Conservation (phyloP, 2,113 vertebrate species). For the Nothobranchius furzeri region DNA sequence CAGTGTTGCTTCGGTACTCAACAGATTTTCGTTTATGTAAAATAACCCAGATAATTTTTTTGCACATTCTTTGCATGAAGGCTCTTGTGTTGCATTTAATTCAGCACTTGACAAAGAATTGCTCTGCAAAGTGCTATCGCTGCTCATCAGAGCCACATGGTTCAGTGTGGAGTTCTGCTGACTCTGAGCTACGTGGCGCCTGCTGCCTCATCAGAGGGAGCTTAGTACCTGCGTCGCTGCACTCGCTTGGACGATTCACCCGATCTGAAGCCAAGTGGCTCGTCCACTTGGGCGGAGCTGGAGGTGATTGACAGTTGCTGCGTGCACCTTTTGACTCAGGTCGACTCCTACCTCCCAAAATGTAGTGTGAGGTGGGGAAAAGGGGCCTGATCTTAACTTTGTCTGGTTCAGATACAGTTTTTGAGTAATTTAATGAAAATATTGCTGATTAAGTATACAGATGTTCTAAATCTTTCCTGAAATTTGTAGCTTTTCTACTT, state of each 20-base stretch:
- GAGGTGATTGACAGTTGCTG: constrained; percentile 56
- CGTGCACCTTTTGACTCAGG: constrained; percentile 48
- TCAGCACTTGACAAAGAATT: constrained; percentile 11
- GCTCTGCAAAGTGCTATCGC: constrained; percentile 32
- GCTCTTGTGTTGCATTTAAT: constrained; percentile 6
- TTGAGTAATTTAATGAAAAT: too few relatives aligned
- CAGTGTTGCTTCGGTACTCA: constrained; percentile 10
- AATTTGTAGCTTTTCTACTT: too few relatives aligned
- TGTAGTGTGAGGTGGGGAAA: neutral
- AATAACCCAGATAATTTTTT: neutral
- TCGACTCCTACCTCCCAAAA: constrained; percentile 21
- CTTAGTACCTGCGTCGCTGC: constrained; percentile 53
- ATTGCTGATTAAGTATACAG: too few relatives aligned
- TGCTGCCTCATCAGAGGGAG: constrained; percentile 50
- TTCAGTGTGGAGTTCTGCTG: constrained; percentile 42
- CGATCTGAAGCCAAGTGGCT: constrained; percentile 17
- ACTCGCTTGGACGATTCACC: constrained; percentile 20
- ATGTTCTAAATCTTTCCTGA: too few relatives aligned
- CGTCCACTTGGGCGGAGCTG: neutral
- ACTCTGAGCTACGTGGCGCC: constrained; percentile 30
- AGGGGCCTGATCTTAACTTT: too few relatives aligned
- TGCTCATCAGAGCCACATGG: constrained; percentile 37
- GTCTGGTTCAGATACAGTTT: too few relatives aligned
- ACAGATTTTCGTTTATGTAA: constrained; percentile 9
- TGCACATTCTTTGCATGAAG: constrained; percentile 21